Evolutionary conservation across 1,140 invertebrate species (phyloP).

Genomic region (Macrobrachium rosenbergii): DNA sequence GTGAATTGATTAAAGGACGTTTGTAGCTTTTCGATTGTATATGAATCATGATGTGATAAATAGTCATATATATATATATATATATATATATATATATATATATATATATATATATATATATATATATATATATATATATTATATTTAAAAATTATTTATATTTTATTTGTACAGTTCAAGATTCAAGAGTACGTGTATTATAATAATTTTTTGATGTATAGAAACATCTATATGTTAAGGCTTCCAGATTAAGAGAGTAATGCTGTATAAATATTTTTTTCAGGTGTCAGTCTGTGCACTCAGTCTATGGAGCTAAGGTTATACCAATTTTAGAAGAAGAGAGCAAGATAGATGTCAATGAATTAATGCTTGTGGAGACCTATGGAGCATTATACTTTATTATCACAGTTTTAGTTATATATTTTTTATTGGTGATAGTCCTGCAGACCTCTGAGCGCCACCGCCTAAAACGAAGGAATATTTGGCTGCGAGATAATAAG

Average conservation of each 20-base stretch:
- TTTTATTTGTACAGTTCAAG: not conserved
- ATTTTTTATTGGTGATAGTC: slow-evolving; percentile 45
- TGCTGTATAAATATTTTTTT: not conserved
- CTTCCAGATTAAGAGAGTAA: too few species aligned
- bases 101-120: too few species aligned
- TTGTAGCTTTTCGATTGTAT: too few species aligned
- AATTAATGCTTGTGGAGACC: slow-evolving; percentile 58
- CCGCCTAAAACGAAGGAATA: slow-evolving; percentile 51
- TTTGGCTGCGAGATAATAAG: slow-evolving; percentile 61
- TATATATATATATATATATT: too few species aligned
- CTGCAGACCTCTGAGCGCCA: slow-evolving; percentile 44
- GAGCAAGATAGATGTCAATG: slow-evolving; percentile 60
- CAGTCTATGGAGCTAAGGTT: slow-evolving; percentile 45
- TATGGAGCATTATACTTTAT: slow-evolving; percentile 62
- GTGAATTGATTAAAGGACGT: too few species aligned
- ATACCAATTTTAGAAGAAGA: slow-evolving; percentile 55
- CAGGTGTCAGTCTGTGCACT: slow-evolving; percentile 49
- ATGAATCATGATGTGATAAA: too few species aligned
- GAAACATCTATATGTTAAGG: too few species aligned
- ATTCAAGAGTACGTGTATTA: not conserved
- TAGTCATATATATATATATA: too few species aligned
- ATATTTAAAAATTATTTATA: not conserved
- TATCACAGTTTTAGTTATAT: slow-evolving; percentile 35
- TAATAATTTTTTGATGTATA: not conserved
- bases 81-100: too few species aligned